These are phyloP conservation scores for Salvelinus sp. DNA, from an alignment of 2,113 vertebrate genomes.

Conservation along the genomic window DNA sequence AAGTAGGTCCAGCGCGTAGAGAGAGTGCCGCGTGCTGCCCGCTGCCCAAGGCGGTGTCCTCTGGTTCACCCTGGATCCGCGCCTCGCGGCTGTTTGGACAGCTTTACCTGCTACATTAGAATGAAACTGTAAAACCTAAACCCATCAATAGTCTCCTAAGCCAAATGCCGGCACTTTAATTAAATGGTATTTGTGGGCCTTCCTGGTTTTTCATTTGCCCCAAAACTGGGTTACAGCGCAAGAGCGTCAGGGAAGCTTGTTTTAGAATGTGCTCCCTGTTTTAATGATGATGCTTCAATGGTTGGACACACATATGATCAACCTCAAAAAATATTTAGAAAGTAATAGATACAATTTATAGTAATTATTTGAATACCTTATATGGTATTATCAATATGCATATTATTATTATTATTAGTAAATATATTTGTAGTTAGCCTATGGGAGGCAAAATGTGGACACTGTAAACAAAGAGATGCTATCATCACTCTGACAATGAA, in stretches of 20 bases:
- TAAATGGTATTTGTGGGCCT: constrained; percentile 52
- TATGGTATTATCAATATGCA: not conserved
- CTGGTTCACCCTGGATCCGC: constrained; percentile 71
- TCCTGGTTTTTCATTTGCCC: constrained; percentile 5
- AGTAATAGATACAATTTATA: not conserved
- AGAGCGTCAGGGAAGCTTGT: not conserved
- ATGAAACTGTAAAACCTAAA: constrained; percentile 51
- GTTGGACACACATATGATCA: not conserved
- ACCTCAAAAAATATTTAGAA: not conserved
- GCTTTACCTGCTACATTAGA: constrained; percentile 78
- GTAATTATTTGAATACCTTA: not conserved
- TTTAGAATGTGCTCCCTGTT: not conserved
- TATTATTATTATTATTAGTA: not conserved
- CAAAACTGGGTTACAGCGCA: not conserved
- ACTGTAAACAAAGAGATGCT: constrained; percentile 43
- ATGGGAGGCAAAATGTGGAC: constrained; percentile 1
- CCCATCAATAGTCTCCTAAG: constrained; percentile 71
- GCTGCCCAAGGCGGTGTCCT: constrained; percentile 76
- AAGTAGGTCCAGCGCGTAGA: constrained; percentile 11
- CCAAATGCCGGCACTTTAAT: constrained; percentile 51
- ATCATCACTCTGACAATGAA: constrained; percentile 53
- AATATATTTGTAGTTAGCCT: constrained; percentile 13
- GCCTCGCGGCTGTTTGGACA: constrained; percentile 78
- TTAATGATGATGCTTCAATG: not conserved
- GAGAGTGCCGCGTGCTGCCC: constrained; percentile 54